Percentiles rank a stretch among this genome's conserved stretches.
phyloP scores from a whole-genome alignment of 2,888 invertebrate species.

The Monochamus alternatus region DNA sequence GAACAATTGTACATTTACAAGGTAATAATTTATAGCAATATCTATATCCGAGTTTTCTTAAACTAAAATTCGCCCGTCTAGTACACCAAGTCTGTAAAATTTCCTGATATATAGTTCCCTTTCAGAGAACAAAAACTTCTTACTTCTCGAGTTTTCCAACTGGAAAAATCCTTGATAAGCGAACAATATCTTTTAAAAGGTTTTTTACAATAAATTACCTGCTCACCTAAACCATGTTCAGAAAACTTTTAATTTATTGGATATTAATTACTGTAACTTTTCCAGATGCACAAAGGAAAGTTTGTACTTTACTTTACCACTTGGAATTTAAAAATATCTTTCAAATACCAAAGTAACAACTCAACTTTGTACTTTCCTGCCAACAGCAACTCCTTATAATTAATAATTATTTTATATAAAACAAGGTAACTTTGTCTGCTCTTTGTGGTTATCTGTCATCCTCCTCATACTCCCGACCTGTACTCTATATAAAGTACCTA shows the following conservation, averaged over 20 bases:
- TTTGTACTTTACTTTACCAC: constrained; percentile 4
- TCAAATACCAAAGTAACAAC: constrained; percentile 12
- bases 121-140: constrained; percentile 47
- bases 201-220: constrained; percentile 31
- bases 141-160: constrained; percentile 30
- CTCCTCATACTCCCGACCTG: no score
- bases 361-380: constrained; percentile 23
- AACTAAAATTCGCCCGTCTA: constrained; percentile 46
- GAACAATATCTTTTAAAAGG: constrained; percentile 28
- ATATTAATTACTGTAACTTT: constrained; percentile 35
- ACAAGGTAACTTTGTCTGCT: no score
- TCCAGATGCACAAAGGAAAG: constrained; percentile 18
- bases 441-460: background rate
- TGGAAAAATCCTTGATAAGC: constrained; percentile 28
- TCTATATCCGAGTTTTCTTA: constrained; percentile 33
- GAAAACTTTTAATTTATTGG: constrained; percentile 32
- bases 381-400: background rate
- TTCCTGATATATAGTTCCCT: constrained; percentile 50
- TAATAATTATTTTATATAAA: background rate
- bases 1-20: no score
- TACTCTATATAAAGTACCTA: no score
- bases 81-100: constrained; percentile 40
- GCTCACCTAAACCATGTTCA: constrained; percentile 24
- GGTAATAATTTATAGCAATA: background rate
- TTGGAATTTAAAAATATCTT: constrained; percentile 5